Evolutionary conservation across 2,113 vertebrate species (phyloP), one percentile per base, ranked within the genome.

Genomic region (Perca flavescens): DNA sequence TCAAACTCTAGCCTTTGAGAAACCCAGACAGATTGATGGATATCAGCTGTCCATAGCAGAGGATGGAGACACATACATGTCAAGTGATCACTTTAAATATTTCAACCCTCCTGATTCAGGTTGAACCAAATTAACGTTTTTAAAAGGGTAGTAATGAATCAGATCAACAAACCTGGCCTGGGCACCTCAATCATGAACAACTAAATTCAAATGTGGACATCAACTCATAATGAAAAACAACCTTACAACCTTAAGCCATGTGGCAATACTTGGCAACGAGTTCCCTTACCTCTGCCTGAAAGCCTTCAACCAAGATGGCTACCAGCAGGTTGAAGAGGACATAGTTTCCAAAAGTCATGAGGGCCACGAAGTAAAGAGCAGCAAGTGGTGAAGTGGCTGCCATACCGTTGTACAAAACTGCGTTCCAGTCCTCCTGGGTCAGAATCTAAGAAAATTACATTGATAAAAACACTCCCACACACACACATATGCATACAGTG

Each of bases 361-460:
- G 96, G 57, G 97, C 97, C 14, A 99, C 98, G 7, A 99, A 99
- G 89, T 99, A 99, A 61, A 99, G 97, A 15, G 98, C 97, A 31
- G 97, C 98, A 88, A 97, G 95, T 0, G 98, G 98, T 0, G 98
- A 98, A 0, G 98, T 99, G 65, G 97, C 98, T 49, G 98, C 98
- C 95, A 96, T 96, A 49, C 98, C 98, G 0, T 99, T 99, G 87
- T 99, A 99, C 54, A 99, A 93, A 19, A 99, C 98, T 4, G 95
- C 96, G 0, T 99, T 99, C 98, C 98, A 99, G 93, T 99, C 98
- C 86, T 99, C 98, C 85, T 99, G 98, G 6, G 98, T 99, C 80
- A 99, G 91, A 82, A 99, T 99, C 98, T 99, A 74, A 49, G 14
- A 61, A 4, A 71, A 25, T 50, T 5, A 49, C 1, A 47, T 1